A percentile compares a stretch with the other conserved stretches of the same genome.
Conservation (phyloP, 2,888 invertebrate species). For the Acleris holmiana region DNA sequence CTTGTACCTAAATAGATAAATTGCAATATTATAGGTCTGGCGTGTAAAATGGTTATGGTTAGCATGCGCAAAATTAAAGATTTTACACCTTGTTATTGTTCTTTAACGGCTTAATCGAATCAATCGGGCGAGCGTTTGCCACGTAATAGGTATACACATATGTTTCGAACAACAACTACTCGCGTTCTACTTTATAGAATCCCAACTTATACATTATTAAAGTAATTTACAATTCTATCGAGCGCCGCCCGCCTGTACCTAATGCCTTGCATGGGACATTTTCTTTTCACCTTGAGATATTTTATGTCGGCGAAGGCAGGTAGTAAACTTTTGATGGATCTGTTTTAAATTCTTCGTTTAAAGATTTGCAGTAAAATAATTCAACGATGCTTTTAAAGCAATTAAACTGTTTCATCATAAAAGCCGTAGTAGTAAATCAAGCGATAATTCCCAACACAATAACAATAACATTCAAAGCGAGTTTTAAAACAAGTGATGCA, state of each 20-base stretch:
- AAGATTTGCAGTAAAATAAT: slow-evolving; percentile 22
- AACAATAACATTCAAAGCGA: slow-evolving; percentile 21
- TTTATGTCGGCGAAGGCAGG: slow-evolving; percentile 53
- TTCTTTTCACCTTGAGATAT: slow-evolving; percentile 73
- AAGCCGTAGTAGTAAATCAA: slow-evolving; percentile 18
- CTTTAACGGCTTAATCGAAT: slow-evolving; percentile 52
- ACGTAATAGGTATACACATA: slow-evolving; percentile 8
- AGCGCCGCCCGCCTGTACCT: slow-evolving; percentile 59
- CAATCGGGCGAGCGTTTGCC: slow-evolving; percentile 44
- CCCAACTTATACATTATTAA: slow-evolving; percentile 59
- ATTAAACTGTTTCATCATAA: slow-evolving; percentile 19
- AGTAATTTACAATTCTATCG: slow-evolving; percentile 76
- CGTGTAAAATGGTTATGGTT: slow-evolving; percentile 56
- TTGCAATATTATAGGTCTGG: slow-evolving; percentile 42
- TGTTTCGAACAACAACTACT: slow-evolving; percentile 25
- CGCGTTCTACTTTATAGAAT: slow-evolving; percentile 43
- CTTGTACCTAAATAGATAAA: slow-evolving; percentile 29
- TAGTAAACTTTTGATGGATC: slow-evolving; percentile 49
- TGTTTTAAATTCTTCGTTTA: slow-evolving; percentile 23
- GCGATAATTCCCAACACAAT: slow-evolving; percentile 12
- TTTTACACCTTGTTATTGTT: slow-evolving; percentile 62
- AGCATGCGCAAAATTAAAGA: slow-evolving; percentile 71
- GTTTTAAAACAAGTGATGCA: slow-evolving; percentile 20
- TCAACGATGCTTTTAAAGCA: slow-evolving; percentile 20
- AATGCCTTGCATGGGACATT: slow-evolving; percentile 68